Percentiles rank a stretch among this genome's conserved stretches.
Conservation (phyloP, 2,888 invertebrate species). For the Leptinotarsa juncta region DNA sequence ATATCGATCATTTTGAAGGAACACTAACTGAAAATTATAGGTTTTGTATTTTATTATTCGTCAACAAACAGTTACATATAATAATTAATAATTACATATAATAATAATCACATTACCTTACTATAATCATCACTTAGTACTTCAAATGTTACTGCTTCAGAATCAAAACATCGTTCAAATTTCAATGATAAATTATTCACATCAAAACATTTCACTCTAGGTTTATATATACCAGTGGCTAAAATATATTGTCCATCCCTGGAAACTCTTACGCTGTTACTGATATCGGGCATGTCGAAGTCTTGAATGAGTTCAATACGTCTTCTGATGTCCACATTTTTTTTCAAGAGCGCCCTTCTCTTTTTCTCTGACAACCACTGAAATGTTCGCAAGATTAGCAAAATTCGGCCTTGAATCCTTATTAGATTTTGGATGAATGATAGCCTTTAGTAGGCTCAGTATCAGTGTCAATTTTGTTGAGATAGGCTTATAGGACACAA, state of each 20-base stretch:
- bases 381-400: slow-evolving; percentile 52
- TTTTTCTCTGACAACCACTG: slow-evolving; percentile 91
- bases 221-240: slow-evolving; percentile 96
- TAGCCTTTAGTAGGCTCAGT: too few relatives aligned
- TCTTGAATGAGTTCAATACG: slow-evolving; percentile 98
- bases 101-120: slow-evolving; percentile 74
- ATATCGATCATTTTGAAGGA: slow-evolving; percentile 90
- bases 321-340: slow-evolving; percentile 89
- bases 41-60: slow-evolving; percentile 15
- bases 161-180: slow-evolving; percentile 97
- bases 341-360: slow-evolving; percentile 82
- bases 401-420: too few relatives aligned
- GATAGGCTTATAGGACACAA: too few relatives aligned
- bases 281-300: slow-evolving; percentile 98
- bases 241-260: slow-evolving; percentile 93
- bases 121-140: slow-evolving; percentile 95
- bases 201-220: slow-evolving; percentile 95
- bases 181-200: slow-evolving; percentile 95
- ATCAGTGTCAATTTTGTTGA: too few relatives aligned
- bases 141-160: slow-evolving; percentile 95
- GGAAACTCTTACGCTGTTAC: slow-evolving; percentile 85
- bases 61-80: too few relatives aligned
- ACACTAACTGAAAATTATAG: slow-evolving; percentile 77
- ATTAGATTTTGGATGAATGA: too few relatives aligned
- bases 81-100: slow-evolving; percentile 4